Conservation (phyloP, 2,797 vertebrate species). For the Aulostomus chinensis region DNA sequence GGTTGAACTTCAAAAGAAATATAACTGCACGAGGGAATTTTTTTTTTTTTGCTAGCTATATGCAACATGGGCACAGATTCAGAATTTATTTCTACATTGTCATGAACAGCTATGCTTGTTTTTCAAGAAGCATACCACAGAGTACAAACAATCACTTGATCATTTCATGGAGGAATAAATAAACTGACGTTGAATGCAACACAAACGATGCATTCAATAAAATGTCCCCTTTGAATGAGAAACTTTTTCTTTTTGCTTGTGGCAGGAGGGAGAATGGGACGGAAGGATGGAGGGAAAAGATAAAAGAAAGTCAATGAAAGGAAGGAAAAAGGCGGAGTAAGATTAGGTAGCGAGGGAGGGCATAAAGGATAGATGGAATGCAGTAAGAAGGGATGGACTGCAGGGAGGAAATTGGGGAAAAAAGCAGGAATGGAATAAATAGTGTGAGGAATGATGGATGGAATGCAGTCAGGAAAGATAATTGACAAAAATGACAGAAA, state of each 20-base stretch:
- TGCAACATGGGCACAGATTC: conserved; percentile 34
- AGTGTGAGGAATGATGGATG: background rate
- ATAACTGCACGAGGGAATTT: conserved; percentile 38
- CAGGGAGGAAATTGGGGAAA: background rate
- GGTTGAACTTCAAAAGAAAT: conserved; percentile 30
- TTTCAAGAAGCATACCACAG: conserved; percentile 31
- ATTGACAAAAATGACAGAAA: background rate
- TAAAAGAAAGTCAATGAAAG: conserved; percentile 25
- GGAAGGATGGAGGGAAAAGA: conserved; percentile 18
- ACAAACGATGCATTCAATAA: conserved; percentile 36
- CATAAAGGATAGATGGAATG: conserved; percentile 19
- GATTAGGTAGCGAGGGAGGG: conserved; percentile 17
- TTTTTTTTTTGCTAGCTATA: conserved; percentile 38
- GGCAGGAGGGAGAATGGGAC: conserved; percentile 34
- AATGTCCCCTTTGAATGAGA: conserved; percentile 60
- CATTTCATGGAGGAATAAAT: conserved; percentile 34
- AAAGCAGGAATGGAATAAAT: conserved; percentile 14
- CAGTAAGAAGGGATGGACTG: conserved; percentile 3
- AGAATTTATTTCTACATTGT: conserved; percentile 43
- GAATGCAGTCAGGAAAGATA: conserved; percentile 1
- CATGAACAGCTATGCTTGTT: conserved; percentile 29
- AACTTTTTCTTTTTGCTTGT: conserved; percentile 65
- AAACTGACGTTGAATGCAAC: conserved; percentile 23
- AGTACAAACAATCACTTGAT: conserved; percentile 27
- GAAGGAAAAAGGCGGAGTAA: conserved; percentile 26